Conservation (phyloP, 2,113 vertebrate species). For the Noctilio leporinus region DNA sequence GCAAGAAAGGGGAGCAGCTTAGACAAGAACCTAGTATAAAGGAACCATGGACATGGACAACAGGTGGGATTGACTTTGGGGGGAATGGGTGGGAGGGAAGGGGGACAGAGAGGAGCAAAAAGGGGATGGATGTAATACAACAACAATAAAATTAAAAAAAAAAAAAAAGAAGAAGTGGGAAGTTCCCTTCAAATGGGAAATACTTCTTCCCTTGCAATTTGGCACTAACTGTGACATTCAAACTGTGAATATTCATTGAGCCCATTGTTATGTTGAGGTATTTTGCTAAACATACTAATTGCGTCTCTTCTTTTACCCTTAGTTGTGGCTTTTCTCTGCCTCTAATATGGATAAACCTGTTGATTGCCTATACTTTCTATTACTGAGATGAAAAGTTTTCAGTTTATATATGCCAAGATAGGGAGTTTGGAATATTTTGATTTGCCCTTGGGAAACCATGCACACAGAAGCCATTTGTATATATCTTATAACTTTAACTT, state of each 20-base stretch:
- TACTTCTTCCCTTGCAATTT: background rate
- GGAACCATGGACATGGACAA: no score
- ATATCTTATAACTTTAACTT: background rate
- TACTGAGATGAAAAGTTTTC: background rate
- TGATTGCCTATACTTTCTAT: background rate
- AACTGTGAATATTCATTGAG: background rate
- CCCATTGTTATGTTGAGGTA: background rate
- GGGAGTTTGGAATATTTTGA: background rate
- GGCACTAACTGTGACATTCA: background rate
- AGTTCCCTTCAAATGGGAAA: background rate
- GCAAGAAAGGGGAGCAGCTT: no score
- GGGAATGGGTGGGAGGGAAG: no score
- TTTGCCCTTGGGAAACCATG: background rate
- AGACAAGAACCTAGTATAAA: no score
- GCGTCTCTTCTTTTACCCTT: background rate
- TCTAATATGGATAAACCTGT: background rate
- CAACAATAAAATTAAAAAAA: no score
- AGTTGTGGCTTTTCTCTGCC: background rate
- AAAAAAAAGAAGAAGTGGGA: background rate
- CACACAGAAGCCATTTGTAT: background rate
- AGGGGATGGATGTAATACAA: no score
- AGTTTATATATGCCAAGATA: background rate
- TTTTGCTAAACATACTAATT: background rate
- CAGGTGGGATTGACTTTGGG: no score
- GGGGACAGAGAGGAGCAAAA: no score